phyloP scores from a whole-genome alignment of 2,888 invertebrate genomes.

The Proisotoma minuta region DNA sequence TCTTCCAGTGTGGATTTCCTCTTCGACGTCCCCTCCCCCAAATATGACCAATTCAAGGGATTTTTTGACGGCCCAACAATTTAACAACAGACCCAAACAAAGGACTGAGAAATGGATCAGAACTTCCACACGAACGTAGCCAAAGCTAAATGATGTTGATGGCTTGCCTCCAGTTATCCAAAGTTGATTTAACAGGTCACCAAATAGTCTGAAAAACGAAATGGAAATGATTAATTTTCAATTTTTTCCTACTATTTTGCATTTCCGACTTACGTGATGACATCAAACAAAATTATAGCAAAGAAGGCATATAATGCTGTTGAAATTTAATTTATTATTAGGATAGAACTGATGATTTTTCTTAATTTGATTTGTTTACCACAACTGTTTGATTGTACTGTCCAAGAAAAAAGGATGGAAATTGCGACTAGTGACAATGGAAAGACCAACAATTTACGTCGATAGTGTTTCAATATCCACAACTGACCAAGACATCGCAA shows the following conservation, averaged over 20 bases:
- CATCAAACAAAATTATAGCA: conserved; percentile 41
- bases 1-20: conserved; percentile 45
- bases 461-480: conserved; percentile 38
- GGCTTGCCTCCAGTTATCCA: conserved; percentile 41
- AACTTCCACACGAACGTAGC: conserved; percentile 42
- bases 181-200: conserved; percentile 40
- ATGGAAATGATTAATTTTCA: background rate
- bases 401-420: conserved; percentile 35
- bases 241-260: background rate
- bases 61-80: conserved; percentile 40
- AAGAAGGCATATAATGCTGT: conserved; percentile 42
- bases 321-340: conserved; percentile 18
- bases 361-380: conserved; percentile 20
- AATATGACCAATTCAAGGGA: conserved; percentile 32
- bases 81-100: conserved; percentile 40
- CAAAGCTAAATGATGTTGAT: conserved; percentile 44
- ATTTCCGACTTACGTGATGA: conserved; percentile 37
- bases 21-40: conserved; percentile 14
- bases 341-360: background rate
- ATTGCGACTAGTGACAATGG: conserved; percentile 36
- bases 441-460: conserved; percentile 36
- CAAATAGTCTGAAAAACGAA: conserved; percentile 33
- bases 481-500: conserved; percentile 28
- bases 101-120: conserved; percentile 43
- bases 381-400: conserved; percentile 41